Conservation (phyloP, 2,797 vertebrate genomes). For the Hyperoplus immaculatus region DNA sequence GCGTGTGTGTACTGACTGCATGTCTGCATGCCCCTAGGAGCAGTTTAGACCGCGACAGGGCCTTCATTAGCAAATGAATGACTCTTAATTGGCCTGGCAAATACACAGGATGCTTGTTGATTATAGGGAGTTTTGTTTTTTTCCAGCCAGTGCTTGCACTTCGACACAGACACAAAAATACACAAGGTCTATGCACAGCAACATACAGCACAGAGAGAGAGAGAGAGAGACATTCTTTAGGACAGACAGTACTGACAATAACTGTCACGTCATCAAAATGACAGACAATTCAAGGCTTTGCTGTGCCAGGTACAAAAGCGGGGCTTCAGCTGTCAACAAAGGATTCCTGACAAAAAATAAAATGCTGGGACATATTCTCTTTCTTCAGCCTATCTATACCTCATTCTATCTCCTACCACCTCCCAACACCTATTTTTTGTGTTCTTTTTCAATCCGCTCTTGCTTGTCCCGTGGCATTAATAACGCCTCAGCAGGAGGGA, state of each 20-base stretch:
- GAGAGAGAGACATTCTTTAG: conserved; percentile 41
- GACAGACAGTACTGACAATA: conserved; percentile 52
- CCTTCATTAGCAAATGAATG: conserved; percentile 87
- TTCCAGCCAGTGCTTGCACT: conserved; percentile 53
- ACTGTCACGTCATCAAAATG: conserved; percentile 75
- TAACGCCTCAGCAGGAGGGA: conserved; percentile 80
- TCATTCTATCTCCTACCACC: conserved; percentile 57
- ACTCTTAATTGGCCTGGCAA: conserved; percentile 86
- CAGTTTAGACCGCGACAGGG: conserved; percentile 82
- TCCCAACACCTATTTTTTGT: conserved; percentile 74
- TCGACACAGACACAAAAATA: conserved; percentile 62
- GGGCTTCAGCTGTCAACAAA: conserved; percentile 71
- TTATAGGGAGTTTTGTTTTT: conserved; percentile 72
- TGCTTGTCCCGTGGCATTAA: conserved; percentile 77
- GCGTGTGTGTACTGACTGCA: conserved; percentile 76
- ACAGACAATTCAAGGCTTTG: conserved; percentile 69
- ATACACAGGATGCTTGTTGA: conserved; percentile 87
- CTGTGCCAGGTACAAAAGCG: conserved; percentile 67
- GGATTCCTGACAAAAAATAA: conserved; percentile 47
- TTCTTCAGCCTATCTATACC: conserved; percentile 67
- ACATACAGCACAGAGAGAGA: conserved; percentile 46
- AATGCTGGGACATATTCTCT: conserved; percentile 76
- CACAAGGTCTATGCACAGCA: conserved; percentile 58
- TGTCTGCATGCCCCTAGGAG: conserved; percentile 81
- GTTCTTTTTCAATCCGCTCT: conserved; percentile 72